A percentile compares a stretch with the other conserved stretches of the same genome.
Evolutionary conservation across 2,113 vertebrate species (phyloP).

Genomic region (Dicentrarchus labrax): DNA sequence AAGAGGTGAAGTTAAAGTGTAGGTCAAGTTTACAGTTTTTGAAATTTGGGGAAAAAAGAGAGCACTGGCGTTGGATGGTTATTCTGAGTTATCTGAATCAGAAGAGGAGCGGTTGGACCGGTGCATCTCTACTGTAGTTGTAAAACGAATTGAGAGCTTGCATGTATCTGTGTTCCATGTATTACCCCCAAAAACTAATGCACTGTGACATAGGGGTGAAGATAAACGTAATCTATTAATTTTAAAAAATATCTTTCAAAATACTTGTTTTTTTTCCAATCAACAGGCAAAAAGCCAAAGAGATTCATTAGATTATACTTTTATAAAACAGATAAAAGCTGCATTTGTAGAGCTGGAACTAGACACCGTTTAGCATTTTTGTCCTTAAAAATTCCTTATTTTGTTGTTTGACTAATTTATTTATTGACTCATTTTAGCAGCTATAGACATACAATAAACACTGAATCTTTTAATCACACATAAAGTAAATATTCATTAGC

Average conservation of each 20-base stretch:
- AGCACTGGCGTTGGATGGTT: not conserved
- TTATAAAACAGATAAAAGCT: not conserved
- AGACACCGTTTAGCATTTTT: not conserved
- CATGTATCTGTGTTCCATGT: not conserved
- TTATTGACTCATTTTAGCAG: not conserved
- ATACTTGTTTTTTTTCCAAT: not conserved
- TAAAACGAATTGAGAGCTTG: not conserved
- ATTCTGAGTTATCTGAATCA: not conserved
- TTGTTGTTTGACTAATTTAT: too few relatives aligned
- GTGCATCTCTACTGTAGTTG: not conserved
- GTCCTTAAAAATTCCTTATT: not conserved
- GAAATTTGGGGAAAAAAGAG: not conserved
- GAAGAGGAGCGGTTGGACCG: not conserved
- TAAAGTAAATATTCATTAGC: not conserved
- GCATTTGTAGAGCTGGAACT: too few relatives aligned
- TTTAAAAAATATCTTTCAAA: too few relatives aligned
- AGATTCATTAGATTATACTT: not conserved
- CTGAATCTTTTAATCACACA: not conserved
- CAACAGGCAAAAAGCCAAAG: not conserved
- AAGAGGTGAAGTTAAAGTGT: not conserved
- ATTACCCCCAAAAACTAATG: not conserved
- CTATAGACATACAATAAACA: not conserved
- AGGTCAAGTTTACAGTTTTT: not conserved
- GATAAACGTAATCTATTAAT: not conserved
- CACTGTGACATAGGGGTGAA: not conserved